Evolutionary conservation across 2,797 vertebrate genomes (phyloP).

Genomic region (Peromyscus eremicus): DNA sequence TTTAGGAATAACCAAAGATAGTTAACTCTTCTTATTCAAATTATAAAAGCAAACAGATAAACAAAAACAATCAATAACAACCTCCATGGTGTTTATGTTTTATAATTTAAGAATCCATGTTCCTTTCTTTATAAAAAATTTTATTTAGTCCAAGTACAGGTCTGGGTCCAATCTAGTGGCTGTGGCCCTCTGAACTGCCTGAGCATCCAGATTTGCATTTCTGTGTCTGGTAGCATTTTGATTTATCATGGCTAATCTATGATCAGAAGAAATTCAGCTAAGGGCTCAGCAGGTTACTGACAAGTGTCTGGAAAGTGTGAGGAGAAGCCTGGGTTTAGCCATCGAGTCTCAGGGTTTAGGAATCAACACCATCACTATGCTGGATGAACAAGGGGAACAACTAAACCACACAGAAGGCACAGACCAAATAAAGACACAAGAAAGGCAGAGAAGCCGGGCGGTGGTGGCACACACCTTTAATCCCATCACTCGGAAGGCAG

Average conservation of each 20-base stretch:
- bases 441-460: neutral
- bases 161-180: neutral
- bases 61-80: neutral
- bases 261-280: constrained; percentile 92
- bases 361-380: neutral
- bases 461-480: too few relatives aligned
- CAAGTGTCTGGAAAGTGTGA: neutral
- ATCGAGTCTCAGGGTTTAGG: neutral
- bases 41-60: neutral
- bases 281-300: constrained; percentile 90
- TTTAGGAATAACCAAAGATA: neutral
- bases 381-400: neutral
- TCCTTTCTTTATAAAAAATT: neutral
- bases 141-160: neutral
- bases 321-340: neutral
- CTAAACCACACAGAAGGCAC: neutral
- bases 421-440: neutral
- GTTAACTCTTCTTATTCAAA: neutral
- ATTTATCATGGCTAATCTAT: constrained; percentile 94
- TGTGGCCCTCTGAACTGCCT: neutral
- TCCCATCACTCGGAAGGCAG: too few relatives aligned
- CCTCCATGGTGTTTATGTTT: neutral
- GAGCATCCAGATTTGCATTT: constrained; percentile 5
- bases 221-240: constrained; percentile 42
- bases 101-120: neutral